phyloP scores from a whole-genome alignment of 2,797 vertebrate species.

The Erithacus rubecula region DNA sequence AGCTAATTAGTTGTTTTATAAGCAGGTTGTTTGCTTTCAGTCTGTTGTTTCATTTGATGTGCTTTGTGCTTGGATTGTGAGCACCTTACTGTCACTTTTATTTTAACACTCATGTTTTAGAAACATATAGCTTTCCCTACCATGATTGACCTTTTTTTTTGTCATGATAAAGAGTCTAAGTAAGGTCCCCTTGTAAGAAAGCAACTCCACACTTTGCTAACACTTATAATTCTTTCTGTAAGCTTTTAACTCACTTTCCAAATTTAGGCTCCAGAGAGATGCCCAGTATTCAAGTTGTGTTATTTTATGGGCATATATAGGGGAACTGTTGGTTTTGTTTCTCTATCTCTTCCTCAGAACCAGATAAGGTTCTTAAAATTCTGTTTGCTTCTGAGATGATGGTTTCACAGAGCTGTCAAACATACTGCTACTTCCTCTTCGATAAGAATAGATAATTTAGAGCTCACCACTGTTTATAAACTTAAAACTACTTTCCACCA shows the following conservation, averaged over 20 bases:
- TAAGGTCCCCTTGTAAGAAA: background rate
- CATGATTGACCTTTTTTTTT: background rate
- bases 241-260: background rate
- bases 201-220: background rate
- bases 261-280: background rate
- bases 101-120: background rate
- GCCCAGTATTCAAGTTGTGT: background rate
- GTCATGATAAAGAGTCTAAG: background rate
- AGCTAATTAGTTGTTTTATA: background rate
- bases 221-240: background rate
- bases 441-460: background rate
- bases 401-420: slow-evolving; percentile 12
- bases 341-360: background rate
- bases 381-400: background rate
- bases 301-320: background rate
- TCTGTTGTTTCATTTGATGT: background rate
- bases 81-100: background rate
- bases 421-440: background rate
- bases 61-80: background rate
- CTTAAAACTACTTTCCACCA: background rate
- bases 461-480: background rate
- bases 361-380: background rate
- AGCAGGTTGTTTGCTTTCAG: background rate
- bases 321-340: background rate
- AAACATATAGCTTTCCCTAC: background rate